Evolutionary conservation across 2,797 vertebrate genomes (phyloP).

Genomic region (Myoxocephalus aenaeus): DNA sequence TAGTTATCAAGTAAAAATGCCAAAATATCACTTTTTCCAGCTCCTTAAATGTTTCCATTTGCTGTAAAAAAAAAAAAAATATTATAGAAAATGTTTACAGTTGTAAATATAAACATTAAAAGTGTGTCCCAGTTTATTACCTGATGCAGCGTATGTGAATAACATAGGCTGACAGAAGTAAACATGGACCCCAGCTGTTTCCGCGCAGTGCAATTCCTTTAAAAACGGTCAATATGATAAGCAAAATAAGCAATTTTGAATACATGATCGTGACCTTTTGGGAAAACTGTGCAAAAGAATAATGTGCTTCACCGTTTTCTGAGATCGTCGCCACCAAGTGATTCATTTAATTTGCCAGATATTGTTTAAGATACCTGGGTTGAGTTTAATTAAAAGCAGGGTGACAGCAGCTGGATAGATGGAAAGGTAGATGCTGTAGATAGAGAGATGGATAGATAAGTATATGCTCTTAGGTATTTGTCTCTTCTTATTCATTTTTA

Average conservation of each 20-base stretch:
- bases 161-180: neutral
- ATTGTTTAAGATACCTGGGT: conserved; percentile 1
- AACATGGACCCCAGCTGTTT: neutral
- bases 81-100: neutral
- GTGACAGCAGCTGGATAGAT: conserved; percentile 3
- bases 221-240: neutral
- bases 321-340: neutral
- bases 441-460: conserved; percentile 27
- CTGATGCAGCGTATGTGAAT: neutral
- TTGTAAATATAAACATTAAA: neutral
- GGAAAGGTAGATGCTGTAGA: neutral
- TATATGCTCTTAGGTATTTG: conserved; percentile 20
- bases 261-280: neutral
- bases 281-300: too few species aligned
- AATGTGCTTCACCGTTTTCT: neutral
- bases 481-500: conserved; percentile 29
- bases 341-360: conserved; percentile 1
- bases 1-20: neutral
- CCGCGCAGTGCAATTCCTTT: neutral
- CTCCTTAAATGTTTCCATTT: neutral
- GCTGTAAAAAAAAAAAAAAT: too few species aligned
- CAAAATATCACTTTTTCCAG: neutral
- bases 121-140: neutral
- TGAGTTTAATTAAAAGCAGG: conserved; percentile 24
- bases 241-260: neutral